Base-by-base conservation (phyloP, 1,140 invertebrate genomes). In the Helicoverpa zea region DNA sequence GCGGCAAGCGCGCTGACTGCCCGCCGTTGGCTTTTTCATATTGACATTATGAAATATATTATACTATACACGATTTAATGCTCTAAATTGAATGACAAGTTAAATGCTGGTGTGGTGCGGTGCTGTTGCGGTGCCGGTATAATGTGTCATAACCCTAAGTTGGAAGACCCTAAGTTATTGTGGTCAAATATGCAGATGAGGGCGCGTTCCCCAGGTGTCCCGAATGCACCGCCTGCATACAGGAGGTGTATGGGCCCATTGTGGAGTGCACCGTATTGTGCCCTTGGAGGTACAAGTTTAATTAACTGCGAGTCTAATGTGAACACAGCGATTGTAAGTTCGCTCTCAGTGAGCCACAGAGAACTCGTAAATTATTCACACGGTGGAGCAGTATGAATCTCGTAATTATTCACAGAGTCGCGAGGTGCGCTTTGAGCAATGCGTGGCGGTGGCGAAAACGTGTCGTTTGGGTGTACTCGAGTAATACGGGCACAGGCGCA, bases 331-430 rank as follows among this genome's bases (percentile, higher is more conserved):
- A 43, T 70, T 70, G 66, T 54, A 70, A 70, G 66, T 70, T 52
- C 18, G 49, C 61, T 30, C 30, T 18, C 11, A 2, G 18, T 7
- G 3, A 54, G 18, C 18, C 47, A 51, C 9, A 51, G n/a, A 30
- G 3, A 11, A 30, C 49, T 30, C 49, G 49, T 70, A 54, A 70
- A 70, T 70, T 70, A 70, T 52, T 70, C 66, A 23, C 49, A 52
- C 49, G 12, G 14, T 70, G 23, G 18, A 52, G 18, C 49, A 70
- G 2, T 70, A 70, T 70, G 49, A 70, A 70, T 70, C 66, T 70
- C 66, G 49, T 70, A 70, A 70, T 70, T 70, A 70, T 70, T 70
- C 66, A 70, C 66, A 29, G 16, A 70, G 49, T 70, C 66, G 47
- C 30, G 30, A 16, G 56, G 56, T 51, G 64, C 12, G 23, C 66